Conservation (phyloP, 23 tunicate species). For the Botrylloides violaceus region DNA sequence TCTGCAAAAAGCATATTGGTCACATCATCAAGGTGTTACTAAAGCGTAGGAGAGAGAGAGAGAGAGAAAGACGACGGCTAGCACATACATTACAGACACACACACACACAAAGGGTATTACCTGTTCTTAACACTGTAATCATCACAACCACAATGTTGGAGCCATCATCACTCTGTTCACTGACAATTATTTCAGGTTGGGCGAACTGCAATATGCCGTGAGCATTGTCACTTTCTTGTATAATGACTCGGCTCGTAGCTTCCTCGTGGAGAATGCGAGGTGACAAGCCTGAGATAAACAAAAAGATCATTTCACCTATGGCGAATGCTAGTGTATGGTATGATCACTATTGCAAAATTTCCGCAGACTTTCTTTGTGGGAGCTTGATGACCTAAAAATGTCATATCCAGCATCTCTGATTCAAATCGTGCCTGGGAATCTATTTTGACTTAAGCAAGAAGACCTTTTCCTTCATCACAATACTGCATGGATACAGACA, state of each 20-base stretch:
- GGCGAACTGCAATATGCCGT: slow-evolving; percentile 43
- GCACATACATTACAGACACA: not conserved
- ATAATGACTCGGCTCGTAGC: slow-evolving; percentile 45
- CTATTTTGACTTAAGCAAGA: no score
- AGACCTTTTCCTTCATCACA: not conserved
- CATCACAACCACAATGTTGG: slow-evolving; percentile 42
- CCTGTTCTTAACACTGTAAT: slow-evolving; percentile 40
- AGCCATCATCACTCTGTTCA: slow-evolving; percentile 39
- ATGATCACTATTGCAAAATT: no score
- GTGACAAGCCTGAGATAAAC: slow-evolving; percentile 37
- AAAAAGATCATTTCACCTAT: no score
- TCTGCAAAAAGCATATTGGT: slow-evolving; percentile 30
- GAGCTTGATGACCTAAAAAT: no score
- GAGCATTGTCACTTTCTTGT: slow-evolving; percentile 49
- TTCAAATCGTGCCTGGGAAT: no score
- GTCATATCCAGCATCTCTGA: no score
- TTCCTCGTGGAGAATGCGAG: slow-evolving; percentile 30
- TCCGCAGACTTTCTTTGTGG: no score
- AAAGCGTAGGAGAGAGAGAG: no score
- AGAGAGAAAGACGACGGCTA: not conserved
- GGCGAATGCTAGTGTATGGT: no score
- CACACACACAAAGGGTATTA: not conserved
- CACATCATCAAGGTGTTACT: no score
- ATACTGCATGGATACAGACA: not conserved
- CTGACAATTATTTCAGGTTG: slow-evolving; percentile 19